These are phyloP conservation scores for Barnardius zonarius DNA, from an alignment of 2,113 vertebrate genomes.

Conservation along the genomic window DNA sequence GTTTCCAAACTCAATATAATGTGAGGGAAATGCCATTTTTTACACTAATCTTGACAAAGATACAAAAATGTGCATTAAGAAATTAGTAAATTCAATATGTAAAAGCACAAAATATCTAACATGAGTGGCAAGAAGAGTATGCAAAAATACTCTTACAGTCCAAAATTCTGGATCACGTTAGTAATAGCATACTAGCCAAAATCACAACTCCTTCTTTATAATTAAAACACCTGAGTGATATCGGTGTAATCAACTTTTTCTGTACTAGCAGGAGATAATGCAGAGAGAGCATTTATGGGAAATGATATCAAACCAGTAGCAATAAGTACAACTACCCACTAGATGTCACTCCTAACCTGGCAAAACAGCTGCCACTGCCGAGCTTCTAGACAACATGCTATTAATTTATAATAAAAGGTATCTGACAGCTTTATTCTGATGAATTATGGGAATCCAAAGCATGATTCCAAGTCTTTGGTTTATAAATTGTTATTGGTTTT, in stretches of 20 bases:
- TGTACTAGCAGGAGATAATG: background rate
- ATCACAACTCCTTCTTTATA: background rate
- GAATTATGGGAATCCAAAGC: slow-evolving; percentile 80
- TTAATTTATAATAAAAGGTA: slow-evolving; percentile 82
- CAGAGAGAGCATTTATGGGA: background rate
- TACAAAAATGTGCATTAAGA: background rate
- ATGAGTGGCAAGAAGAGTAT: background rate
- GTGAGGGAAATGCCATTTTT: background rate
- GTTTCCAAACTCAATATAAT: background rate
- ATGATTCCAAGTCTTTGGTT: slow-evolving; percentile 79
- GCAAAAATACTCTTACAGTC: background rate
- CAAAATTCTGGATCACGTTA: background rate
- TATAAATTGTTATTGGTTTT: slow-evolving; percentile 86
- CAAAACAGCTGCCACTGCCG: slow-evolving; percentile 20
- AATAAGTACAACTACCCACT: slow-evolving; percentile 49
- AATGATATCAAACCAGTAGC: background rate
- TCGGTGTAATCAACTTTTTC: background rate
- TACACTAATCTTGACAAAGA: background rate
- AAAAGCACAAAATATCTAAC: background rate
- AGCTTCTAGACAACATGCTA: slow-evolving; percentile 48
- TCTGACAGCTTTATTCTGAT: slow-evolving; percentile 84
- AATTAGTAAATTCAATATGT: background rate
- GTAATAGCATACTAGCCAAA: background rate
- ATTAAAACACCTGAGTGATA: background rate
- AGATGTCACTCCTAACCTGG: slow-evolving; percentile 79